Evolutionary conservation across 1,140 invertebrate genomes (phyloP), one percentile per base, ranked within the genome.

Genomic region (Argopecten irradians): DNA sequence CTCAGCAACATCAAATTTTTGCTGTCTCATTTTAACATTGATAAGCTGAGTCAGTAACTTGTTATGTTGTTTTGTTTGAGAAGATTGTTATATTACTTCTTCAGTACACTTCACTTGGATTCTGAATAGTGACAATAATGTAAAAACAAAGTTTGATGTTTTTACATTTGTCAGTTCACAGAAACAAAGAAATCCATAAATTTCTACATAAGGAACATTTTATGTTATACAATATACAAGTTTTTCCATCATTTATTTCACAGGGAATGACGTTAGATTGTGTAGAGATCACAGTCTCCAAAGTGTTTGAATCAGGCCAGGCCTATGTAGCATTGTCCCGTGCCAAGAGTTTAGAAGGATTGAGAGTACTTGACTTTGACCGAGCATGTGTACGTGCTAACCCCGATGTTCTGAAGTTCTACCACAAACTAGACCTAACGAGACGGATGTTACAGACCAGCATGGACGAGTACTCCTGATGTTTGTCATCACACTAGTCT

Each of bases 291-390:
- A 98, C 98, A 22, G 95, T 99, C 43, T 97, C 97, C 0, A 97
- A 92, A 86, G 95, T 95, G 16, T 99, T 99, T 96, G 98, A 99
- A 96, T 97, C 98, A 33, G 98, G 98, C 0, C 98, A 99, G 96
- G 98, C 98, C 0, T 99, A 99, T 96, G 98, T 99, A 0, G 98
- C 98, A 0, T 94, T 99, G 28, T 99, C 98, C 14, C 96, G 98
- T 92, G 98, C 98, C 34, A 97, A 98, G 94, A 98, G 97, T 94
- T 96, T 99, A 83, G 96, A 98, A 88, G 97, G 97, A 22, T 96
- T 99, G 39, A 96, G 98, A 91, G 97, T 99, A 83, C 95, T 99
- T 86, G 98, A 99, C 95, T 99, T 99, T 96, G 97, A 97, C 94
- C 96, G 97, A 8, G 96, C 97, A 83, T 97, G 98, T 96, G 98